Conservation (phyloP, 2,888 invertebrate species). For the Ectemnius lituratus region DNA sequence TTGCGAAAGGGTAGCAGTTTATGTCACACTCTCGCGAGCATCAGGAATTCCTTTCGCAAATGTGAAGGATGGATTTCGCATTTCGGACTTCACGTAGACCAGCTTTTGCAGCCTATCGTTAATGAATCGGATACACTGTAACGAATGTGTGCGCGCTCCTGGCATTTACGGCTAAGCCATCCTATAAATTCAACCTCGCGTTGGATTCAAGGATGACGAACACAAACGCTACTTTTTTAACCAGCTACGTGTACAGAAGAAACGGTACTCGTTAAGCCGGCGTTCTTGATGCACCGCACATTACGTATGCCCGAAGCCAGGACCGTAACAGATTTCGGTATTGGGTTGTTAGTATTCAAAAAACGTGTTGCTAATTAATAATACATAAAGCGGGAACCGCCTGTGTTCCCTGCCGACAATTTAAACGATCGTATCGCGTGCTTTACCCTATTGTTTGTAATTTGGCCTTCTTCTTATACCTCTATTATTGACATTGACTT, state of each 20-base stretch:
- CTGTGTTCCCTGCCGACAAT: not conserved
- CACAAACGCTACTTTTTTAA: no score
- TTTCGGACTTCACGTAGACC: conserved; percentile 5
- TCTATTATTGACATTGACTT: not conserved
- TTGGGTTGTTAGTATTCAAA: not conserved
- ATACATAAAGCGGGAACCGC: not conserved
- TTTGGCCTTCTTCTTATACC: not conserved
- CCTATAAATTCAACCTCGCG: no score
- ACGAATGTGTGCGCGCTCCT: not conserved
- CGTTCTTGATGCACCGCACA: no score
- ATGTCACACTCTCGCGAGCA: conserved; percentile 42
- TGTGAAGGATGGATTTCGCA: conserved; percentile 10
- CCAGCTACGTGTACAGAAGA: no score
- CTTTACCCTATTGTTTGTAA: not conserved
- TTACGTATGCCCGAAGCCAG: not conserved
- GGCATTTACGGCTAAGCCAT: not conserved
- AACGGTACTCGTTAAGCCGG: no score
- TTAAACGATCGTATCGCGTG: not conserved
- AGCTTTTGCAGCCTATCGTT: conserved; percentile 8
- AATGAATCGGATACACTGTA: not conserved
- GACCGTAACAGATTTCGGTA: not conserved
- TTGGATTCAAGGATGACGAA: no score
- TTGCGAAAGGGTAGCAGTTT: conserved; percentile 22
- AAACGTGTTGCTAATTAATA: not conserved
- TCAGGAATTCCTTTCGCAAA: conserved; percentile 32